Evolutionary conservation across 2,797 vertebrate genomes (phyloP).

Genomic region (Cossypha heuglini): DNA sequence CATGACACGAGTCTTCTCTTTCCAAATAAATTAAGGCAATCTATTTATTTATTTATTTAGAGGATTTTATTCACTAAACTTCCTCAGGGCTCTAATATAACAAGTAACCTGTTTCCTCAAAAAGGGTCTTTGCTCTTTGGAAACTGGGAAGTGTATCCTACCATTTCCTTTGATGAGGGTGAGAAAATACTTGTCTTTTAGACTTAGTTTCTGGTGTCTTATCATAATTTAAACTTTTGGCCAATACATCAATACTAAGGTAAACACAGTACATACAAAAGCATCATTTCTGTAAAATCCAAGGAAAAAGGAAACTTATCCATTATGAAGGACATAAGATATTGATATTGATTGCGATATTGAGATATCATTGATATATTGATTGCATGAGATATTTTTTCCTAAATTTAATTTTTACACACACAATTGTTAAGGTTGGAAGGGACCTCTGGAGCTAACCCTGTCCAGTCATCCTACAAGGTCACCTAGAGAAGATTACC

Average conservation of each 20-base stretch:
- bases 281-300: slow-evolving; percentile 18
- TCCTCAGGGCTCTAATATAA: neutral
- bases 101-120: neutral
- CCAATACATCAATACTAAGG: slow-evolving; percentile 27
- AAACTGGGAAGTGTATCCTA: neutral
- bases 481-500: neutral
- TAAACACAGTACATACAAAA: slow-evolving; percentile 54
- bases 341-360: too few species aligned
- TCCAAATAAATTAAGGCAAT: slow-evolving; percentile 8
- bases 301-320: neutral
- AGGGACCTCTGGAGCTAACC: neutral
- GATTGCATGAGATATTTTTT: neutral
- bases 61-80: slow-evolving; percentile 16
- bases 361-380: too few species aligned
- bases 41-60: neutral
- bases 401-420: neutral
- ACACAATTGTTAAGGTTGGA: neutral
- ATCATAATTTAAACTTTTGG: slow-evolving; percentile 42
- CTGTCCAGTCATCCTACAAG: neutral
- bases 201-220: neutral
- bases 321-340: neutral
- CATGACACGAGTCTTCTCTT: neutral
- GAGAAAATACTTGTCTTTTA: neutral
- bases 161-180: neutral
- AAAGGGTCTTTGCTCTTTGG: neutral